Percentiles rank a stretch among this genome's conserved stretches.
These are phyloP conservation scores for Agraylea sexmaculata DNA, from an alignment of 1,140 invertebrate genomes.

Conservation along the genomic window DNA sequence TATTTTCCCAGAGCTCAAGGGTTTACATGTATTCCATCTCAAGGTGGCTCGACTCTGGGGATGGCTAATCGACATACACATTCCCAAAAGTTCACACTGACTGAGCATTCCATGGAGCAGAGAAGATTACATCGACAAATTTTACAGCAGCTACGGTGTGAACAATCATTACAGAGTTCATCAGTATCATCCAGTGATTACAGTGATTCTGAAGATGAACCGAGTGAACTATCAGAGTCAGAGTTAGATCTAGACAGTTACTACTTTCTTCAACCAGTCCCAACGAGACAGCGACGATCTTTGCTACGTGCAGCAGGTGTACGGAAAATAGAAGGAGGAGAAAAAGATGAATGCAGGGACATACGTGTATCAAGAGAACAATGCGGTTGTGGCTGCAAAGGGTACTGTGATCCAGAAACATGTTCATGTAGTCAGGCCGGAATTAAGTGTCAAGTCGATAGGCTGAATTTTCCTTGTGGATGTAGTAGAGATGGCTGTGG, in stretches of 20 bases:
- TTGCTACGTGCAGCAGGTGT: constrained; percentile 81
- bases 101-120: constrained; percentile 78
- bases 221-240: constrained; percentile 70
- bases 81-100: constrained; percentile 54
- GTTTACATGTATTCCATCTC: constrained; percentile 95
- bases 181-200: constrained; percentile 58
- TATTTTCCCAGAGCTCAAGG: constrained; percentile 93
- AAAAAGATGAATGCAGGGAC: constrained; percentile 89
- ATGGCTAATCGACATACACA: constrained; percentile 82
- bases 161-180: constrained; percentile 42
- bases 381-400: constrained; percentile 91
- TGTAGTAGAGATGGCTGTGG: constrained; percentile 90
- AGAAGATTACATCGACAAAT: constrained; percentile 72
- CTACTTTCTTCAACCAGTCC: constrained; percentile 87
- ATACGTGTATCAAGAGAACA: constrained; percentile 86
- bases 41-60: constrained; percentile 92
- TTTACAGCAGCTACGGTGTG: constrained; percentile 61
- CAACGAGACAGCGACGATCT: constrained; percentile 78
- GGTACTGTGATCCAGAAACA: constrained; percentile 88
- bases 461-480: constrained; percentile 91
- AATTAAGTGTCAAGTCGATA: constrained; percentile 95
- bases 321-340: constrained; percentile 82
- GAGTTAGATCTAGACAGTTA: constrained; percentile 84
- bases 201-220: constrained; percentile 67
- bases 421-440: constrained; percentile 89